Evolutionary conservation across 2,797 vertebrate genomes (phyloP).

Genomic region (Acrocephalus scirpaceus): DNA sequence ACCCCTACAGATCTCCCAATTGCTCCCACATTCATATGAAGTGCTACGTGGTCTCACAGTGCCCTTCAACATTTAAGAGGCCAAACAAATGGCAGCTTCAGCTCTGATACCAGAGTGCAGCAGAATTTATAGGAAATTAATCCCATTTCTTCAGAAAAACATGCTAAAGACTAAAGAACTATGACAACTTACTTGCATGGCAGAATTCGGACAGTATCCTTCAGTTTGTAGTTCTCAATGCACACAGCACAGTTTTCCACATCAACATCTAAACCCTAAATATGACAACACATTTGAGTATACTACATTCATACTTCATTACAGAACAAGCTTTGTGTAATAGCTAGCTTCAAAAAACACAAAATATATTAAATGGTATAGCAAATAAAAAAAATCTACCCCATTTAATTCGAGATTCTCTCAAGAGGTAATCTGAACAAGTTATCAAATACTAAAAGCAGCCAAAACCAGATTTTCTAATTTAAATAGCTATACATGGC

Average conservation of each 20-base stretch:
- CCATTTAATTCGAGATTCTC: background rate
- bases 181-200: slow-evolving; percentile 81
- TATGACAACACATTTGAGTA: background rate
- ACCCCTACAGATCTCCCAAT: background rate
- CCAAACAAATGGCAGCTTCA: background rate
- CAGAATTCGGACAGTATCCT: slow-evolving; percentile 81
- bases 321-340: background rate
- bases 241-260: slow-evolving; percentile 84
- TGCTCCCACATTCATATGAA: background rate
- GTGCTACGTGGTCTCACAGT: fast-evolving
- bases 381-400: background rate
- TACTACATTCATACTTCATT: background rate
- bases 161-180: background rate
- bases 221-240: slow-evolving; percentile 84
- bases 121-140: background rate
- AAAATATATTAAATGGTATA: background rate
- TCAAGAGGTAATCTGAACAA: background rate
- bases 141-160: background rate
- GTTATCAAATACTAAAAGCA: background rate
- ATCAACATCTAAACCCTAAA: slow-evolving; percentile 79
- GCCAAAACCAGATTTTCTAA: background rate
- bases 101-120: background rate
- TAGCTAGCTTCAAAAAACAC: background rate
- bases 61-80: background rate
- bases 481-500: background rate